phyloP scores from a whole-genome alignment of 2,888 invertebrate species.

The Mythimna pallens region DNA sequence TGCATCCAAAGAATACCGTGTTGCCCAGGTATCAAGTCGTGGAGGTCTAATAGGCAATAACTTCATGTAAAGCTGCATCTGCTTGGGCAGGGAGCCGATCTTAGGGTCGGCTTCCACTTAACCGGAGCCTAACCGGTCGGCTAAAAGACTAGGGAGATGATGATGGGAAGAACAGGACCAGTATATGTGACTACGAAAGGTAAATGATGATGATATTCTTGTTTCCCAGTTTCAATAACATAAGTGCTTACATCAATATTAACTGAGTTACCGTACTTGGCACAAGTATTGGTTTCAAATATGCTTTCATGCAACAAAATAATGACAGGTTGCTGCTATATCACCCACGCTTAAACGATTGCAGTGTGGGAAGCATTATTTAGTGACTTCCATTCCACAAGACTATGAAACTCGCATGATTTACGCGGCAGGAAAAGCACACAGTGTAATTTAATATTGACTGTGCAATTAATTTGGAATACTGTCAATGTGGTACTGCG shows the following conservation, averaged over 20 bases:
- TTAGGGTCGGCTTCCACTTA: too few relatives aligned
- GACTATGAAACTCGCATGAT: conserved; percentile 60
- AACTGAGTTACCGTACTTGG: conserved; percentile 10
- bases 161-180: not conserved
- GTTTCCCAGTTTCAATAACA: not conserved
- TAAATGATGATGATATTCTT: not conserved
- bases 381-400: conserved; percentile 57
- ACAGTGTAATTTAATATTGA: conserved; percentile 54
- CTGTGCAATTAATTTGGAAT: conserved; percentile 55
- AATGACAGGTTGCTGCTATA: conserved; percentile 53
- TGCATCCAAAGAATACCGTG: too few relatives aligned
- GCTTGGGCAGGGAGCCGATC: too few relatives aligned
- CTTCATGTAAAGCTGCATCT: too few relatives aligned
- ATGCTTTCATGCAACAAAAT: conserved; percentile 51
- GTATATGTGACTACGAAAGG: not conserved
- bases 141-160: not conserved
- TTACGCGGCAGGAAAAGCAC: conserved; percentile 56
- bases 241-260: not conserved
- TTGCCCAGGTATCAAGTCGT: too few relatives aligned
- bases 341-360: conserved; percentile 57
- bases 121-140: too few relatives aligned
- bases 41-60: too few relatives aligned
- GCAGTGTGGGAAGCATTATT: conserved; percentile 62
- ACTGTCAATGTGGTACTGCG: conserved; percentile 39
- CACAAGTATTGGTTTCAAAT: conserved; percentile 24